Evolutionary conservation across 2,113 vertebrate genomes (phyloP), one percentile per base, ranked within the genome.

Genomic region (Cryptomyrus ogoouensis): DNA sequence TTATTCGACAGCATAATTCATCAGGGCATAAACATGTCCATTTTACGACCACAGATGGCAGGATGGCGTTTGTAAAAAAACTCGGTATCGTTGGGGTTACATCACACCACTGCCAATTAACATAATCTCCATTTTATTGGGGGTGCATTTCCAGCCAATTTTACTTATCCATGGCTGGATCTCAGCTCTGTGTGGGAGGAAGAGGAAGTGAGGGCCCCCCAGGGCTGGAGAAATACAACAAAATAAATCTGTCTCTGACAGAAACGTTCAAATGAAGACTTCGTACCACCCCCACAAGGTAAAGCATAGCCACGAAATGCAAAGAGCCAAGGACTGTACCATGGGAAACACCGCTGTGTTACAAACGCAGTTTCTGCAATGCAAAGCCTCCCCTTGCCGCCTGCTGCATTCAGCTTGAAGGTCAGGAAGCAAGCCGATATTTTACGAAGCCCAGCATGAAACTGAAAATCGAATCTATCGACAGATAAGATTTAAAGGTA

Each of bases 101-200:
- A 89, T 91, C 90, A 53, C 83, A 80, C 90, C 83, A 77, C 83
- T 74, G 27, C 74, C 52, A 46, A 66, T 90, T 46, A 88, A 39
- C 58, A 52, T 52, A 89, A 90, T 89, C 85, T 92, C 31, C 17
- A n/a, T 53, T 88, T 89, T 52, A 42, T 66, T 31, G 35, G 24
- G 21, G 50, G 66, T 90, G 80, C 56, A 77, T 21, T 74, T 85
- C 80, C 56, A 53, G 83, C 56, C 90, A 86, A 77, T 86, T 89
- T 89, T 89, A 53, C n/a, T 89, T 89, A 89, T 89, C 56, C 88
- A 17, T 86, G 53, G 17, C 46, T 49, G 35, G 52, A 89, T 89
- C 80, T 90, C 87, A 62, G 19, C 24, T 53, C 39, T 46, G 31
- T 70, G 88, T 44, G n/a, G 12, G 58, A 66, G 52, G 56, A 89